Percentiles rank a stretch among this genome's conserved stretches.
These are phyloP conservation scores for Clarias pachynema DNA, from an alignment of 2,797 vertebrate species.

Conservation along the genomic window DNA sequence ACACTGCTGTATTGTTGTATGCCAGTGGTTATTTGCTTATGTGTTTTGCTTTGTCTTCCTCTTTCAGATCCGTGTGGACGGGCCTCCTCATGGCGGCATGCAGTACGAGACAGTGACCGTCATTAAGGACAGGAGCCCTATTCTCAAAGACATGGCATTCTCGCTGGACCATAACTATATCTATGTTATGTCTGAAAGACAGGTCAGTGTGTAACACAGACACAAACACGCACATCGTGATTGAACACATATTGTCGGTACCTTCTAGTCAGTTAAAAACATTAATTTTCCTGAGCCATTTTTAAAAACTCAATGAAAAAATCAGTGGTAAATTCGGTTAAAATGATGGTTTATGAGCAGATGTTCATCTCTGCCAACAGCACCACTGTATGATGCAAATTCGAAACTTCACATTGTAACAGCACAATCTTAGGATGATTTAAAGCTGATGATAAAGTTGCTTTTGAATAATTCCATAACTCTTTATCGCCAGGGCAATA, in stretches of 20 bases:
- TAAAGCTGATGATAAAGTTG: background rate
- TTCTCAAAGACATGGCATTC: slow-evolving; percentile 97
- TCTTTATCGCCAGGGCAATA: background rate
- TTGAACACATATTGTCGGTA: background rate
- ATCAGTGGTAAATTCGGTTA: no score
- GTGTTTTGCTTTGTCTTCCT: slow-evolving; percentile 7
- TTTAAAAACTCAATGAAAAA: background rate
- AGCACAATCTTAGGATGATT: background rate
- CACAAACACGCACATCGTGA: background rate
- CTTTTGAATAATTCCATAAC: background rate
- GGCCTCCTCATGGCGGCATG: slow-evolving; percentile 83
- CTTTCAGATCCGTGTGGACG: slow-evolving; percentile 89
- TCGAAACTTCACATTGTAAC: background rate
- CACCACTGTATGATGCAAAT: background rate
- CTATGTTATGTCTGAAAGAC: slow-evolving; percentile 94
- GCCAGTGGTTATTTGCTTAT: slow-evolving; percentile 21
- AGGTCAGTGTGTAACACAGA: slow-evolving; percentile 78
- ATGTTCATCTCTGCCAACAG: background rate
- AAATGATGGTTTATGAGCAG: background rate
- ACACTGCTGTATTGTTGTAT: background rate
- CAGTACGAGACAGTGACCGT: slow-evolving; percentile 91
- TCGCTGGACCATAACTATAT: slow-evolving; percentile 87
- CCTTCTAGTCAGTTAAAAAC: background rate
- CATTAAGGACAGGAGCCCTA: slow-evolving; percentile 86
- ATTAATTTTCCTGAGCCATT: background rate